Percentiles rank a stretch among this genome's conserved stretches.
Conservation (phyloP, 2,888 invertebrate genomes). For the Plagiodera versicolora region DNA sequence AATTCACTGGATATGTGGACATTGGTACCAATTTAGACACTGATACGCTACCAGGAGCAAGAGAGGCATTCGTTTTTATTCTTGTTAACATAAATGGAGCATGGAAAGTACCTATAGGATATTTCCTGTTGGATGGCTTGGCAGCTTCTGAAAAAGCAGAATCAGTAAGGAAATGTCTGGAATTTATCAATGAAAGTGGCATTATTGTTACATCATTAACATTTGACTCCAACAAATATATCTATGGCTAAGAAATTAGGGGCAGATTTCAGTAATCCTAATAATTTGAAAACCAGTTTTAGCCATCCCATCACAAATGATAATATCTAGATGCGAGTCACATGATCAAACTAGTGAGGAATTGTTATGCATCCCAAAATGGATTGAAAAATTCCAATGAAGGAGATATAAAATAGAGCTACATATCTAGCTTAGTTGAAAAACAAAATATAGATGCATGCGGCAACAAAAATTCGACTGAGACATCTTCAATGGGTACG, state of each 20-base stretch:
- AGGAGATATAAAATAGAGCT: neutral
- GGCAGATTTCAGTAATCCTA: conserved; percentile 20
- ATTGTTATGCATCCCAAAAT: conserved; percentile 4
- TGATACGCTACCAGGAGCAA: conserved; percentile 34
- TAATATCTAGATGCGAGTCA: conserved; percentile 14
- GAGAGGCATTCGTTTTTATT: conserved; percentile 38
- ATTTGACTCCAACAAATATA: conserved; percentile 37
- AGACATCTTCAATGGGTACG: conserved; percentile 10
- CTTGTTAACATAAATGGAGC: conserved; percentile 30
- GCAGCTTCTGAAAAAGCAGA: conserved; percentile 25
- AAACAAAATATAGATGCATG: conserved; percentile 14
- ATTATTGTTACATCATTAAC: conserved; percentile 32
- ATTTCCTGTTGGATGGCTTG: conserved; percentile 33
- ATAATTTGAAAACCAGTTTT: conserved; percentile 10
- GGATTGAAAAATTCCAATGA: neutral
- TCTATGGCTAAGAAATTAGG: conserved; percentile 27
- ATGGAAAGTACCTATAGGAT: conserved; percentile 38
- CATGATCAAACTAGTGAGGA: conserved; percentile 14
- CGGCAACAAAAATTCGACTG: conserved; percentile 8
- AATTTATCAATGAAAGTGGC: conserved; percentile 28
- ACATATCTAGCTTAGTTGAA: conserved; percentile 1
- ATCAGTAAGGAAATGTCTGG: conserved; percentile 25
- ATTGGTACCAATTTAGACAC: conserved; percentile 31
- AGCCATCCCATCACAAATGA: conserved; percentile 8
- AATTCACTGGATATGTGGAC: conserved; percentile 38